These are phyloP conservation scores for Anoura caudifer DNA, from an alignment of 2,113 vertebrate species.

Conservation along the genomic window DNA sequence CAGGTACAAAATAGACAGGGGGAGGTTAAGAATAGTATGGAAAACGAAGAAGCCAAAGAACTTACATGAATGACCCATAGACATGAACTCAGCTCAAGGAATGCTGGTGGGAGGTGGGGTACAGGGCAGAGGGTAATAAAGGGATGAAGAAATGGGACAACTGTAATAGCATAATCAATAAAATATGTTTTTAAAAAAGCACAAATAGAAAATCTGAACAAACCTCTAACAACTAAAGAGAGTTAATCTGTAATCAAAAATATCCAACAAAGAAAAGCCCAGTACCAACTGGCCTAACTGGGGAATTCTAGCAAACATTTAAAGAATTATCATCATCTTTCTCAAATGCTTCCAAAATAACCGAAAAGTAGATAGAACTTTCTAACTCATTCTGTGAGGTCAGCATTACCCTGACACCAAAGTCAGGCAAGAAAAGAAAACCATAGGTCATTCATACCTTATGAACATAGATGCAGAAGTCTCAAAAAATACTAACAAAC, in stretches of 20 bases:
- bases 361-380: neutral
- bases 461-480: neutral
- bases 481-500: neutral
- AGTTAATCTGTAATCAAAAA: slow-evolving; percentile 7
- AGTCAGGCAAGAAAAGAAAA: neutral
- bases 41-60: too few relatives aligned
- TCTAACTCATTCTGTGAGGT: neutral
- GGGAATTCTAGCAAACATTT: neutral
- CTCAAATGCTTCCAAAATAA: neutral
- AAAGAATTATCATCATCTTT: neutral
- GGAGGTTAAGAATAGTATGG: too few relatives aligned
- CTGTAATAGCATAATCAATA: too few relatives aligned
- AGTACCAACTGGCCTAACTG: neutral
- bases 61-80: too few relatives aligned
- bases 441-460: neutral
- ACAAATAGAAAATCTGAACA: too few relatives aligned
- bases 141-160: too few relatives aligned
- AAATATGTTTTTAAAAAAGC: too few relatives aligned
- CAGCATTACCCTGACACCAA: neutral
- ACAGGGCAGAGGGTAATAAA: too few relatives aligned
- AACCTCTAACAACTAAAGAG: neutral
- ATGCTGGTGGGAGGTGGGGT: too few relatives aligned
- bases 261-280: neutral
- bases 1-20: too few relatives aligned
- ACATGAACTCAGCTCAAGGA: too few relatives aligned